Conservation (phyloP, 2,797 vertebrate genomes). For the Acanthis flammea region DNA sequence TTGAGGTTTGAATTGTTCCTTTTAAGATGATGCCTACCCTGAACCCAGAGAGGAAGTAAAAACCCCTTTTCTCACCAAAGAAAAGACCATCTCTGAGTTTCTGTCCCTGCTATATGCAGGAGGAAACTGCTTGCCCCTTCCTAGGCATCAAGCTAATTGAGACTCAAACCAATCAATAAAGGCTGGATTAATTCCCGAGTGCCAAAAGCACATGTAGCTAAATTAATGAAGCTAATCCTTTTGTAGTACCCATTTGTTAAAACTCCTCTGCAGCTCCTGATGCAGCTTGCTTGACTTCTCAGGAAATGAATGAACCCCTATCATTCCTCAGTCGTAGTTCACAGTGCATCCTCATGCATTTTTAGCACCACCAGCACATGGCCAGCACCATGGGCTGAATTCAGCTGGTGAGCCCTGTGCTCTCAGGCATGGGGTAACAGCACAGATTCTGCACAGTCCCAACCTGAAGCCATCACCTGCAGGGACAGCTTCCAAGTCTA, state of each 20-base stretch:
- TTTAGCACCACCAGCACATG: neutral
- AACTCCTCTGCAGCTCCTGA: neutral
- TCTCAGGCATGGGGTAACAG: neutral
- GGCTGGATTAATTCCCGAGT: neutral
- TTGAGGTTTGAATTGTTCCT: neutral
- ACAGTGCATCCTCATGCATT: neutral
- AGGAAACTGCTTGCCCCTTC: neutral
- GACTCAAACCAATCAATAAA: neutral
- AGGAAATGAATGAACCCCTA: neutral
- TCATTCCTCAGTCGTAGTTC: neutral
- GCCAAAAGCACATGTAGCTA: neutral
- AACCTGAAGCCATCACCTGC: neutral
- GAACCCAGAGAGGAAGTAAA: neutral
- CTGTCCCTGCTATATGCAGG: neutral
- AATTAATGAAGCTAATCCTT: conserved; percentile 12
- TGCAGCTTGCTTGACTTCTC: neutral
- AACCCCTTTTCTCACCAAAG: neutral
- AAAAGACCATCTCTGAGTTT: neutral
- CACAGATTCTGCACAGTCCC: neutral
- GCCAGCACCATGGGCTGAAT: neutral
- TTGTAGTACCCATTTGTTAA: neutral
- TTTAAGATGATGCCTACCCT: neutral
- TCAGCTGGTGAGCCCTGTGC: neutral
- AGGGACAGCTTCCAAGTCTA: neutral
- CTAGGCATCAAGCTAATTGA: neutral